Evolutionary conservation across 2,797 vertebrate genomes (phyloP).

Genomic region (Sylvia borin): DNA sequence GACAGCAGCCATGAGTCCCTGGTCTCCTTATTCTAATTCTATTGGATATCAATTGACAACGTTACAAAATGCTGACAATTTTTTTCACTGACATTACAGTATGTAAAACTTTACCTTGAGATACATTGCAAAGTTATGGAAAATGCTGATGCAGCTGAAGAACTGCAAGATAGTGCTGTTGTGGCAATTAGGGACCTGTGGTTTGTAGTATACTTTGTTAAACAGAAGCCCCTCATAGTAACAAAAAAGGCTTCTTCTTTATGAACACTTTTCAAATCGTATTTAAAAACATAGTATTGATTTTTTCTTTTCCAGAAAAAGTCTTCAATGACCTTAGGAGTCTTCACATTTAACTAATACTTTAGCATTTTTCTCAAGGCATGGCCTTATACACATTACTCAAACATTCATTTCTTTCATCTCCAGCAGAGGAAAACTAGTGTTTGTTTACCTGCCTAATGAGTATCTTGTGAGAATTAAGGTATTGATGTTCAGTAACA

Average conservation of each 20-base stretch:
- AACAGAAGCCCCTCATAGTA: not conserved
- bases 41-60: not conserved
- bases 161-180: not conserved
- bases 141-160: constrained; percentile 4
- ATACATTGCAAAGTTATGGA: not conserved
- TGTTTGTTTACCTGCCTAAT: not conserved
- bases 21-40: not conserved
- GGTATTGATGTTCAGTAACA: not conserved
- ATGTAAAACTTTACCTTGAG: constrained; percentile 45
- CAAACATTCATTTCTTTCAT: not conserved
- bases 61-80: constrained; percentile 31
- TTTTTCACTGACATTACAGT: constrained; percentile 42
- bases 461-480: not conserved
- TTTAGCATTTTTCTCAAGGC: not conserved
- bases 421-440: not conserved
- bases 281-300: not conserved
- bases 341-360: not conserved
- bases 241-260: not conserved
- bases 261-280: not conserved
- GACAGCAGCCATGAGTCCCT: not conserved
- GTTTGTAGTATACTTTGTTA: not conserved
- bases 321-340: not conserved
- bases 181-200: not conserved
- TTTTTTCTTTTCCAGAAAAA: not conserved
- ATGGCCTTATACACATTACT: not conserved